A percentile compares a stretch with the other conserved stretches of the same genome.
Evolutionary conservation across 1,140 invertebrate genomes (phyloP).

Genomic region (Odontomachus brunneus): DNA sequence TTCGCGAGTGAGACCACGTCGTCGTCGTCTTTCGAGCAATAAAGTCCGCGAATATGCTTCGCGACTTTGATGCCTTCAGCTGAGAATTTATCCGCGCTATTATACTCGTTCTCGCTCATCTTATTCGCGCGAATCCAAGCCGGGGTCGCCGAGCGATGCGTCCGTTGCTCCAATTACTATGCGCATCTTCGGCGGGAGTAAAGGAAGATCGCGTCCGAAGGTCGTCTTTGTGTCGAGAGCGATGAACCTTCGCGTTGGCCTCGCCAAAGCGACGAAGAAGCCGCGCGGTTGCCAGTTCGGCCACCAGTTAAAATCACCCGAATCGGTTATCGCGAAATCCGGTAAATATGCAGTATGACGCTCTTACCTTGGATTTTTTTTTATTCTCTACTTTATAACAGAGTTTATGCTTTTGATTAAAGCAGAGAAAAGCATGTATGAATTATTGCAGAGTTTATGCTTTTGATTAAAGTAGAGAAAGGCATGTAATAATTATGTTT

Average conservation of each 20-base stretch:
- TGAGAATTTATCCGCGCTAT: conserved; percentile 10
- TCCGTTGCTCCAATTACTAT: conserved; percentile 9
- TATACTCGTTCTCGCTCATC: neutral
- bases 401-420: too few relatives aligned
- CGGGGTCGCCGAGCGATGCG: neutral
- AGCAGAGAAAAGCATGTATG: too few relatives aligned
- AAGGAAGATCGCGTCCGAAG: conserved; percentile 2
- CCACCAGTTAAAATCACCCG: neutral
- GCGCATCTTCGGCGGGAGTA: neutral
- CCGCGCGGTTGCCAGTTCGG: neutral
- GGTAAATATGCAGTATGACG: too few relatives aligned
- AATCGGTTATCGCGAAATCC: neutral
- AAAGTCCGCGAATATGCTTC: neutral
- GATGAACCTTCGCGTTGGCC: conserved; percentile 31
- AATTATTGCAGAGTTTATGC: too few relatives aligned
- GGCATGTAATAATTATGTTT: too few relatives aligned
- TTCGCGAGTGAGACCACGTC: neutral
- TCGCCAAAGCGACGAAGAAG: neutral
- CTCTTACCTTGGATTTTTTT: too few relatives aligned
- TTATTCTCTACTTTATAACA: too few relatives aligned
- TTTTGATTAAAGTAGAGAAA: too few relatives aligned
- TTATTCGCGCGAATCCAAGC: neutral
- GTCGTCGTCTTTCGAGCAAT: neutral
- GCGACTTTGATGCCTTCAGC: neutral
- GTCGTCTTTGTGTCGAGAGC: conserved; percentile 30